These are phyloP conservation scores for Rhinogobio ventralis DNA, from an alignment of 2,797 vertebrate species.

Conservation along the genomic window DNA sequence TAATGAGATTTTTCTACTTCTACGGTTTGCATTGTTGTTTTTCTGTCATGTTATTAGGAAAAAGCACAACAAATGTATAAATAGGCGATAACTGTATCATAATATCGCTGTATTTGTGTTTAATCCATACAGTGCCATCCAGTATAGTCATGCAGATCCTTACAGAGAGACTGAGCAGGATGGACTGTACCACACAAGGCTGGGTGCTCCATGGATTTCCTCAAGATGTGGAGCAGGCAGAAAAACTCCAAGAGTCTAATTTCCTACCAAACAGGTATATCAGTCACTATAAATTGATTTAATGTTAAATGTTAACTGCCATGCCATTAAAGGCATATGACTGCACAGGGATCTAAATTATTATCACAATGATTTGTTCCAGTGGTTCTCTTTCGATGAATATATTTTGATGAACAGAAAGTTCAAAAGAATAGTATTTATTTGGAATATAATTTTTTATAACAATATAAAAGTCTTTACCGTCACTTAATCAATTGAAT, in stretches of 20 bases:
- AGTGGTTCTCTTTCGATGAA: background rate
- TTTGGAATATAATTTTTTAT: background rate
- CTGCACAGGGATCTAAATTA: background rate
- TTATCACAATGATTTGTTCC: background rate
- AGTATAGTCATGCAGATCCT: constrained; percentile 80
- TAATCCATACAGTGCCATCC: constrained; percentile 81
- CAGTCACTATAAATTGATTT: constrained; percentile 1
- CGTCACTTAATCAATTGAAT: background rate
- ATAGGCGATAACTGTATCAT: background rate
- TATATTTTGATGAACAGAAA: background rate
- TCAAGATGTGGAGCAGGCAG: constrained; percentile 78
- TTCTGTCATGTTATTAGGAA: constrained; percentile 17
- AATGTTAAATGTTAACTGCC: background rate
- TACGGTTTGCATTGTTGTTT: background rate
- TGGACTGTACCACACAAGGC: constrained; percentile 82
- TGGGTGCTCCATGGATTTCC: constrained; percentile 92
- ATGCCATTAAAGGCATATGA: background rate
- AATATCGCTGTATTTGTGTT: background rate
- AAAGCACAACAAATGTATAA: background rate
- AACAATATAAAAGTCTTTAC: too few relatives aligned
- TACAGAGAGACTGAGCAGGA: constrained; percentile 71
- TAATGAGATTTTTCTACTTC: constrained; percentile 30
- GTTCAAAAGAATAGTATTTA: background rate
- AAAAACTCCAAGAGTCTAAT: constrained; percentile 71
- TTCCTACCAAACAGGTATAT: constrained; percentile 85